Conservation (phyloP, 2,888 invertebrate genomes). For the Clunio marinus region DNA sequence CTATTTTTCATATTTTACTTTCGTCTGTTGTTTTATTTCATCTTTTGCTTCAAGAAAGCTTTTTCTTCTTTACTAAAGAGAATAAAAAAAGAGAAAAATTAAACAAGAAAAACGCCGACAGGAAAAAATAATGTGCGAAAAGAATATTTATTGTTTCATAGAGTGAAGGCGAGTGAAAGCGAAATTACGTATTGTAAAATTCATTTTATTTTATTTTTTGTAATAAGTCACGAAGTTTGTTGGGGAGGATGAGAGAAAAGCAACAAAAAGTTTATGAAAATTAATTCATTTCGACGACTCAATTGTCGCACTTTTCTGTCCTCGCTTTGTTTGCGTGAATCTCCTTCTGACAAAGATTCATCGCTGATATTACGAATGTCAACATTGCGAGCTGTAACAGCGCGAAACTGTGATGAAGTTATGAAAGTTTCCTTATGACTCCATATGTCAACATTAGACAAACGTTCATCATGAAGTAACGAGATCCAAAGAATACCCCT, state of each 20-base stretch:
- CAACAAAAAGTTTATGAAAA: background rate
- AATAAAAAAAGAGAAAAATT: background rate
- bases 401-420: background rate
- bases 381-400: background rate
- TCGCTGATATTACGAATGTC: background rate
- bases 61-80: too few relatives aligned
- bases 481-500: too few relatives aligned
- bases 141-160: constrained; percentile 11
- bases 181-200: constrained; percentile 7
- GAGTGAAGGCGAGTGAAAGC: background rate
- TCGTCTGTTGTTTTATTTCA: background rate
- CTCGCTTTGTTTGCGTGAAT: background rate
- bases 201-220: background rate
- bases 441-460: constrained; percentile 8
- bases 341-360: constrained; percentile 6
- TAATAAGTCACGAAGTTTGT: constrained; percentile 5
- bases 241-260: background rate
- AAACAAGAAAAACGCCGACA: constrained; percentile 2
- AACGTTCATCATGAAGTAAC: background rate
- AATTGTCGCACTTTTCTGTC: background rate
- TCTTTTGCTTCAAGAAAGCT: too few relatives aligned
- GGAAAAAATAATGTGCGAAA: constrained; percentile 11
- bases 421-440: background rate
- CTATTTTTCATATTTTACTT: too few relatives aligned
- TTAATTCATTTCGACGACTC: constrained; percentile 16